These are phyloP conservation scores for Pachydiplax longipennis DNA, from an alignment of 2,888 invertebrate species.

Conservation along the genomic window DNA sequence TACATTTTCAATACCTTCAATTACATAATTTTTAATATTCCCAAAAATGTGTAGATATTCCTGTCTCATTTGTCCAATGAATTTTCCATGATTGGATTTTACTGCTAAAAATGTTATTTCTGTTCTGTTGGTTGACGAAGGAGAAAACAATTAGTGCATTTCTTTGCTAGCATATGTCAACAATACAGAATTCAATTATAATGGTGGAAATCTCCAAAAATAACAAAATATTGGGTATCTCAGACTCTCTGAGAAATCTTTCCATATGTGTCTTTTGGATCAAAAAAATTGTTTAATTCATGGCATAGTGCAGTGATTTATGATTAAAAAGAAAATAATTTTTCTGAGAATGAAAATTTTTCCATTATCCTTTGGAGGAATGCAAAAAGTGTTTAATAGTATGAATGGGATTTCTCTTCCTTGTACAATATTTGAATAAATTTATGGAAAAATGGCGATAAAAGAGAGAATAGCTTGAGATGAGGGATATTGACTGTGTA, in stretches of 20 bases:
- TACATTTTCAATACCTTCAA: background rate
- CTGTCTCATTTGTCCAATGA: background rate
- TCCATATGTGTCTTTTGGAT: constrained; percentile 31
- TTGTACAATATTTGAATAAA: constrained; percentile 37
- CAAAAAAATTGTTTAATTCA: constrained; percentile 17
- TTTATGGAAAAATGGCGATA: constrained; percentile 19
- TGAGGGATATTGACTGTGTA: constrained; percentile 38
- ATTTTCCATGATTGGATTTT: background rate
- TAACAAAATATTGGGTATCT: background rate
- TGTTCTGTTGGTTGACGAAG: background rate
- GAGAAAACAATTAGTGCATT: background rate
- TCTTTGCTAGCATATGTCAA: constrained; percentile 23
- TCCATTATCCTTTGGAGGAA: constrained; percentile 14
- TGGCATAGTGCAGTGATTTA: constrained; percentile 31
- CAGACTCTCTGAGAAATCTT: background rate
- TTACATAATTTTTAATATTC: background rate
- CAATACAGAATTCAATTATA: background rate
- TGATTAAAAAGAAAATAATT: constrained; percentile 12
- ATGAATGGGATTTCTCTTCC: constrained; percentile 27
- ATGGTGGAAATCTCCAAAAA: background rate
- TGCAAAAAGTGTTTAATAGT: constrained; percentile 19
- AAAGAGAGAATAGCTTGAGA: background rate
- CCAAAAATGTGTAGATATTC: background rate
- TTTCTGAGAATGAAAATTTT: constrained; percentile 18
- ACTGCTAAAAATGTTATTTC: background rate